These are phyloP conservation scores for Drosophila falleni DNA, from an alignment of 2,888 invertebrate genomes.

Conservation along the genomic window DNA sequence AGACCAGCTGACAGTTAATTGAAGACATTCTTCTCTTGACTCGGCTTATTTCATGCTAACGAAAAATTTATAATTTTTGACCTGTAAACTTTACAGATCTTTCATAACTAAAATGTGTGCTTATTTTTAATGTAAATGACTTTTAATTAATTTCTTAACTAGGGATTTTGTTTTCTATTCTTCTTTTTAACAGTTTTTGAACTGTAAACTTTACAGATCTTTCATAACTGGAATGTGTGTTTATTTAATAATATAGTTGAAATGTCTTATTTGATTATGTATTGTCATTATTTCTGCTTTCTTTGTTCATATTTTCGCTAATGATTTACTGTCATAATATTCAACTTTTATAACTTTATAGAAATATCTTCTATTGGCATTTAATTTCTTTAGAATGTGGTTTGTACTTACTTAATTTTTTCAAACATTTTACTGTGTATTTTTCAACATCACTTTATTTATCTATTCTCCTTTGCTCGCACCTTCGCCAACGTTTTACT, in stretches of 20 bases:
- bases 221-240: background rate
- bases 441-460: background rate
- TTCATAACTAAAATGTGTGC: background rate
- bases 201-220: background rate
- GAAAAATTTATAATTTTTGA: background rate
- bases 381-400: background rate
- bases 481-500: background rate
- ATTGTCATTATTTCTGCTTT: background rate
- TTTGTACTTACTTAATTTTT: background rate
- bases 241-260: background rate
- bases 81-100: background rate
- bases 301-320: background rate
- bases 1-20: constrained; percentile 49
- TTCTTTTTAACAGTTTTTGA: background rate
- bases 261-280: background rate
- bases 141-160: background rate
- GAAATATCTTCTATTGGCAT: background rate
- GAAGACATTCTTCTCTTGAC: constrained; percentile 24
- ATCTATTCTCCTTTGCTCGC: background rate
- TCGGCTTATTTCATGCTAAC: background rate
- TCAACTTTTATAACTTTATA: background rate
- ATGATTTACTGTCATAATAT: background rate
- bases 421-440: background rate
- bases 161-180: background rate
- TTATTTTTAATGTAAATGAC: background rate